These are phyloP conservation scores for Seira ritae DNA, from an alignment of 2,888 invertebrate genomes.

Conservation along the genomic window DNA sequence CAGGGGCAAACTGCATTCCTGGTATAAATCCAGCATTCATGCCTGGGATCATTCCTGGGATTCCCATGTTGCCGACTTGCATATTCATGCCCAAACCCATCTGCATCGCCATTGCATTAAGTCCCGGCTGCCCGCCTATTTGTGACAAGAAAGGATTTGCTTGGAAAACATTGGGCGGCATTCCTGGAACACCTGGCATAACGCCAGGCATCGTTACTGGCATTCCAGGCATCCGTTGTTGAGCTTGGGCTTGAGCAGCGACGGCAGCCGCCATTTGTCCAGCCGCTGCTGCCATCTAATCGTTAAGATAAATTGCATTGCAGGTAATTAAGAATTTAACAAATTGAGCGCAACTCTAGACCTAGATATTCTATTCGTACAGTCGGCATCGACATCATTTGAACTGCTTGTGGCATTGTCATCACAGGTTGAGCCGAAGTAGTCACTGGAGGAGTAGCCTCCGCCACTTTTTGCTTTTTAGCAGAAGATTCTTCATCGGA, in stretches of 20 bases:
- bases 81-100: slow-evolving; percentile 69
- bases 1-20: slow-evolving; percentile 76
- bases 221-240: slow-evolving; percentile 66
- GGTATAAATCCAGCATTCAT: slow-evolving; percentile 55
- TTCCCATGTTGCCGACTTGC: slow-evolving; percentile 56
- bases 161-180: slow-evolving; percentile 52
- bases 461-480: slow-evolving; percentile 63
- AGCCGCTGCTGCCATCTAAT: slow-evolving; percentile 49
- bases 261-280: slow-evolving; percentile 77
- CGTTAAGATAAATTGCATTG: too few species aligned
- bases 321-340: too few species aligned
- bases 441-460: slow-evolving; percentile 31
- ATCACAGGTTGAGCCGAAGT: slow-evolving; percentile 53
- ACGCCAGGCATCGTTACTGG: slow-evolving; percentile 61
- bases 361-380: too few species aligned
- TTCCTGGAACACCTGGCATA: slow-evolving; percentile 59
- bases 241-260: slow-evolving; percentile 79
- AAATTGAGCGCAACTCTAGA: not conserved
- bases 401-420: slow-evolving; percentile 57
- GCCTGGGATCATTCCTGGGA: slow-evolving; percentile 61
- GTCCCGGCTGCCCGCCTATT: slow-evolving; percentile 38
- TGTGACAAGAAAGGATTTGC: slow-evolving; percentile 60
- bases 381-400: slow-evolving; percentile 55
- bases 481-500: slow-evolving; percentile 72
- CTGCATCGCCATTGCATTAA: slow-evolving; percentile 67